phyloP scores from a whole-genome alignment of 64 coral and sea anemone species.

The Acropora tenuis region DNA sequence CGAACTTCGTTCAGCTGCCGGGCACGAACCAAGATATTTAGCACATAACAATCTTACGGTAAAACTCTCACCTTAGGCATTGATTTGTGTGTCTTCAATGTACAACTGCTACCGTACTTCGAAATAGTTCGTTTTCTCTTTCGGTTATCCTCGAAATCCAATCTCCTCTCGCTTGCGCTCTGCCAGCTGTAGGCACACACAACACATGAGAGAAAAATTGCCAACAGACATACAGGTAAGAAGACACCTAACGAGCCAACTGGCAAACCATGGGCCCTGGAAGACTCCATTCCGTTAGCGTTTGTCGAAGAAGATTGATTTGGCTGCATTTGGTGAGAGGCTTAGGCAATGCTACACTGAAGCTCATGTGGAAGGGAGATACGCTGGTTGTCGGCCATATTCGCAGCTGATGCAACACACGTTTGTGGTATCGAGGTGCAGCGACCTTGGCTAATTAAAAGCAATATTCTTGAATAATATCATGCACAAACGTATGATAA shows the following conservation, averaged over 20 bases:
- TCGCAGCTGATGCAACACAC: not conserved
- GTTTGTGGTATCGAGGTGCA: too few species aligned
- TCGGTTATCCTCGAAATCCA: constrained; percentile 37
- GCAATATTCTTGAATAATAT: too few species aligned
- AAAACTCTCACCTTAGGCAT: not conserved
- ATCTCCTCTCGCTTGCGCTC: constrained; percentile 15
- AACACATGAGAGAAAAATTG: constrained; percentile 40
- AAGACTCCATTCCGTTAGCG: not conserved
- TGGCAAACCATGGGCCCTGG: not conserved
- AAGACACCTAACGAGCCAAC: not conserved
- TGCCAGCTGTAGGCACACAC: constrained; percentile 35
- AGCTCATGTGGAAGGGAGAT: not conserved
- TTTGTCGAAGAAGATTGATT: not conserved
- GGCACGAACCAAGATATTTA: too few species aligned
- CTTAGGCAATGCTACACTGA: not conserved
- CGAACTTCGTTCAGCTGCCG: too few species aligned
- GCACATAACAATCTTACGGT: not conserved
- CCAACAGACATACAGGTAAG: constrained; percentile 19
- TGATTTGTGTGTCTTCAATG: constrained; percentile 10
- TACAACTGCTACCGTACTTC: not conserved
- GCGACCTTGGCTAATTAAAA: too few species aligned
- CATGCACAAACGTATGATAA: too few species aligned
- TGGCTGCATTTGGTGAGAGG: not conserved
- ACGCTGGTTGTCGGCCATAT: not conserved
- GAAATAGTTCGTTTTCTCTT: not conserved